phyloP scores from a whole-genome alignment of 1,140 invertebrate species.

The Branchinecta lindahli region DNA sequence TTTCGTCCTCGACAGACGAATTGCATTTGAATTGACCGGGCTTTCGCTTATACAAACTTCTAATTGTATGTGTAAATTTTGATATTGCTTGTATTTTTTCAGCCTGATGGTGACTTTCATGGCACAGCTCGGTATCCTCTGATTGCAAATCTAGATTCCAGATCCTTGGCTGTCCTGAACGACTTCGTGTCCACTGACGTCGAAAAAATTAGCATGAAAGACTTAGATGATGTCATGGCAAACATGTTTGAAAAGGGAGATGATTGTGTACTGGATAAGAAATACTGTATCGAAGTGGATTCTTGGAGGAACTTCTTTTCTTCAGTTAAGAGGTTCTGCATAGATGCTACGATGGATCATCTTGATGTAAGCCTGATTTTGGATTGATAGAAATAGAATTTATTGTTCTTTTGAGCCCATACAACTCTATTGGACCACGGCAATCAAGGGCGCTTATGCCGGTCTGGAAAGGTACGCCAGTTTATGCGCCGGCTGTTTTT shows the following conservation, averaged over 20 bases:
- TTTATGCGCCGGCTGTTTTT: too few relatives aligned
- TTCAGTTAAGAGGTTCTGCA: background rate
- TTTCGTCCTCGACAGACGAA: too few relatives aligned
- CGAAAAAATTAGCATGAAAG: background rate
- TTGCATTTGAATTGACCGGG: too few relatives aligned
- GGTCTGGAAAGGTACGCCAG: too few relatives aligned
- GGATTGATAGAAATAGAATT: too few relatives aligned
- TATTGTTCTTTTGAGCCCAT: too few relatives aligned
- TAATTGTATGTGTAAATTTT: too few relatives aligned
- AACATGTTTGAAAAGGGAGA: background rate
- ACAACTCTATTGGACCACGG: too few relatives aligned
- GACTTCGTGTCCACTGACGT: background rate
- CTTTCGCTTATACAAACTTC: too few relatives aligned
- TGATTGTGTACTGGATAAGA: background rate
- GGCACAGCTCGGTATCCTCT: background rate
- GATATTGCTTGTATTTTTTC: background rate
- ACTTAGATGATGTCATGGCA: background rate
- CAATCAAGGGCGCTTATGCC: too few relatives aligned
- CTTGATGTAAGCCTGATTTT: background rate
- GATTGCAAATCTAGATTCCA: background rate
- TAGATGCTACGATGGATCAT: background rate
- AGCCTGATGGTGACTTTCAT: background rate
- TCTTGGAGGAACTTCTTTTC: slow-evolving; percentile 1
- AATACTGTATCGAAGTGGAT: background rate
- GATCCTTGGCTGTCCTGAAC: background rate